Evolutionary conservation across 2,888 invertebrate genomes (phyloP).

Genomic region (Sphaerophoria taeniata): DNA sequence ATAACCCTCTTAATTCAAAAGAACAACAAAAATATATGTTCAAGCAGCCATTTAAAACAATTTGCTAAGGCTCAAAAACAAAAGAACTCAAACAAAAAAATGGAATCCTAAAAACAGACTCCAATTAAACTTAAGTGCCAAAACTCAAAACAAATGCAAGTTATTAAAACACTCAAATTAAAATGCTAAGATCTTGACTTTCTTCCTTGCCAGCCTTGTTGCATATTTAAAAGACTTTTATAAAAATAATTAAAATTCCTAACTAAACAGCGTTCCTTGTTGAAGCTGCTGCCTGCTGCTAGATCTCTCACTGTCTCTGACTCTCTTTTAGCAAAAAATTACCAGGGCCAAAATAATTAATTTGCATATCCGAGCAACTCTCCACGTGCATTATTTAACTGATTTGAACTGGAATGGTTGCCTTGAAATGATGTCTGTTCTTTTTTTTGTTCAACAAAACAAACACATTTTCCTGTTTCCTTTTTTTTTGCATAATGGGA

Average conservation of each 20-base stretch:
- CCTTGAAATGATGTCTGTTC: constrained; percentile 33
- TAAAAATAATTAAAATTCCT: constrained; percentile 41
- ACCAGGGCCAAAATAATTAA: constrained; percentile 42
- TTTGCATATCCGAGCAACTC: constrained; percentile 39
- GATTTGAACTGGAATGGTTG: constrained; percentile 13
- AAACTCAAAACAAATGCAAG: background rate
- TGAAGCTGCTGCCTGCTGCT: too few species aligned
- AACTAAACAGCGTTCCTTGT: constrained; percentile 16
- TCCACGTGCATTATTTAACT: constrained; percentile 9
- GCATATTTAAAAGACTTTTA: constrained; percentile 22
- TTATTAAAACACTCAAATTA: constrained; percentile 21
- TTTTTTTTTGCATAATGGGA: constrained; percentile 42
- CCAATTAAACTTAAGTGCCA: constrained; percentile 5
- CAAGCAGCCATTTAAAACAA: background rate
- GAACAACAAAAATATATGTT: too few species aligned
- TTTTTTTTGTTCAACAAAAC: background rate
- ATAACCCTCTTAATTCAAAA: too few species aligned
- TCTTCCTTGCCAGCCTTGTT: background rate
- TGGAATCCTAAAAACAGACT: background rate
- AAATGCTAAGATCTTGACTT: constrained; percentile 12
- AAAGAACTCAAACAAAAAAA: background rate
- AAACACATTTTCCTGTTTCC: background rate
- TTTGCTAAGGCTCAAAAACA: too few species aligned
- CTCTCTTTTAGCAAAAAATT: background rate
- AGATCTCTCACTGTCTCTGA: background rate